Percentiles rank a stretch among this genome's conserved stretches.
These are phyloP conservation scores for Thalpophila matura DNA, from an alignment of 2,888 invertebrate species.

Conservation along the genomic window DNA sequence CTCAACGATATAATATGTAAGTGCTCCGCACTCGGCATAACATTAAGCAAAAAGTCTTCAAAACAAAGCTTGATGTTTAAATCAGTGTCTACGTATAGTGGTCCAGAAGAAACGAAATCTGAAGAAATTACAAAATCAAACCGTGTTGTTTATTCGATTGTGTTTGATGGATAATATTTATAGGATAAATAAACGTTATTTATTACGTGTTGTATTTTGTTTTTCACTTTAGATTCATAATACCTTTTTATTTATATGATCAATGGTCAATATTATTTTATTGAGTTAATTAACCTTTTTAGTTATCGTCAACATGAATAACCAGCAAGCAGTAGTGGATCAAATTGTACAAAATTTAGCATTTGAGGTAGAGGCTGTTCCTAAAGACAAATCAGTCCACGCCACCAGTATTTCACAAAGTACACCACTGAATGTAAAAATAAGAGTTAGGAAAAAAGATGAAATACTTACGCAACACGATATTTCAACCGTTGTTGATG, in stretches of 20 bases:
- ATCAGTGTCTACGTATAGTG: slow-evolving; percentile 23
- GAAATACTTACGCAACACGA: slow-evolving; percentile 64
- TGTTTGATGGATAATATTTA: slow-evolving; percentile 75
- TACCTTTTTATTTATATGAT: no score
- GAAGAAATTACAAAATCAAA: slow-evolving; percentile 71
- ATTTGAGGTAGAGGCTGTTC: slow-evolving; percentile 79
- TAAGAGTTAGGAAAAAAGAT: slow-evolving; percentile 79
- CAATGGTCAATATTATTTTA: no score
- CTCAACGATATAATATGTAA: slow-evolving; percentile 77
- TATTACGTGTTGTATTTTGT: slow-evolving; percentile 1
- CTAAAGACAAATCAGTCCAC: slow-evolving; percentile 64
- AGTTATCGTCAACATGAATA: slow-evolving; percentile 67
- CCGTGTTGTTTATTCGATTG: slow-evolving; percentile 84
- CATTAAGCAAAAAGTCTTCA: slow-evolving; percentile 28
- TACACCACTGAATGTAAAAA: slow-evolving; percentile 79
- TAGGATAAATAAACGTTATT: slow-evolving; percentile 35
- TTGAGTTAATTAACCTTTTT: slow-evolving; percentile 22
- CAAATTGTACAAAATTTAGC: slow-evolving; percentile 74
- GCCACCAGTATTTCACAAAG: slow-evolving; percentile 58
- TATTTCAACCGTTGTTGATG: slow-evolving; percentile 64
- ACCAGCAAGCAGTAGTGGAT: slow-evolving; percentile 65
- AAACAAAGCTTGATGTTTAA: slow-evolving; percentile 14
- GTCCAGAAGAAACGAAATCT: slow-evolving; percentile 25
- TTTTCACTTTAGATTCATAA: not conserved
- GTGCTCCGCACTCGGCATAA: slow-evolving; percentile 71